phyloP scores from a whole-genome alignment of 2,888 invertebrate species.

The Sphaeridia pumilis region DNA sequence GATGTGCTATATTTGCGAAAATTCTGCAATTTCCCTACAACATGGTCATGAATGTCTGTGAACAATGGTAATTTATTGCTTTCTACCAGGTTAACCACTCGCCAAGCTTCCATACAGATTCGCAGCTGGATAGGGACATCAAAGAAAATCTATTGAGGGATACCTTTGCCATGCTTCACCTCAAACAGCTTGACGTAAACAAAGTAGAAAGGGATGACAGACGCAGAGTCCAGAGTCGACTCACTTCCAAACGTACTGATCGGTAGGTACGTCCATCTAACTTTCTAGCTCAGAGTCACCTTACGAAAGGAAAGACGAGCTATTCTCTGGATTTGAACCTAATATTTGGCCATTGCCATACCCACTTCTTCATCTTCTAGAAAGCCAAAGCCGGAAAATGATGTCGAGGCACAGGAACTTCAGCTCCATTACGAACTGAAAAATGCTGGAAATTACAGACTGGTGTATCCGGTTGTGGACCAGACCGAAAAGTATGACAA shows the following conservation, averaged over 20 bases:
- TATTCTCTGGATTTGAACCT: too few relatives aligned
- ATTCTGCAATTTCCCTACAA: not conserved
- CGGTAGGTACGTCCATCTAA: slow-evolving; percentile 3
- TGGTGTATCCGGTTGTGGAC: slow-evolving; percentile 30
- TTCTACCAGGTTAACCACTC: slow-evolving; percentile 68
- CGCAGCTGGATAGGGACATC: slow-evolving; percentile 70
- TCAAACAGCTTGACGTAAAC: slow-evolving; percentile 60
- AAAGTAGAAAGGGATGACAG: slow-evolving; percentile 62
- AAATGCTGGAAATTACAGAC: slow-evolving; percentile 58
- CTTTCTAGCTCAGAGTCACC: too few relatives aligned
- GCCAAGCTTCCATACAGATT: slow-evolving; percentile 83
- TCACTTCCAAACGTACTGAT: slow-evolving; percentile 11
- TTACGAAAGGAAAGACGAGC: too few relatives aligned
- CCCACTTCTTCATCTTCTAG: too few relatives aligned
- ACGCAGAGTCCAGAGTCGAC: slow-evolving; percentile 46
- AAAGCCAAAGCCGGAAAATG: too few relatives aligned
- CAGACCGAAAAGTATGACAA: slow-evolving; percentile 37
- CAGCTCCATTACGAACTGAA: slow-evolving; percentile 61
- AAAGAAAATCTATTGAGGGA: slow-evolving; percentile 67
- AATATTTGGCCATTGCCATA: too few relatives aligned
- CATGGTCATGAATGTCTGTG: not conserved
- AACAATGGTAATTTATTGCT: slow-evolving; percentile 3
- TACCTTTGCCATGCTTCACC: slow-evolving; percentile 64
- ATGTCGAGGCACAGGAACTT: slow-evolving; percentile 38
- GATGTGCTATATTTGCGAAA: not conserved